phyloP scores from a whole-genome alignment of 2,888 invertebrate species.

The Caprella mutica region DNA sequence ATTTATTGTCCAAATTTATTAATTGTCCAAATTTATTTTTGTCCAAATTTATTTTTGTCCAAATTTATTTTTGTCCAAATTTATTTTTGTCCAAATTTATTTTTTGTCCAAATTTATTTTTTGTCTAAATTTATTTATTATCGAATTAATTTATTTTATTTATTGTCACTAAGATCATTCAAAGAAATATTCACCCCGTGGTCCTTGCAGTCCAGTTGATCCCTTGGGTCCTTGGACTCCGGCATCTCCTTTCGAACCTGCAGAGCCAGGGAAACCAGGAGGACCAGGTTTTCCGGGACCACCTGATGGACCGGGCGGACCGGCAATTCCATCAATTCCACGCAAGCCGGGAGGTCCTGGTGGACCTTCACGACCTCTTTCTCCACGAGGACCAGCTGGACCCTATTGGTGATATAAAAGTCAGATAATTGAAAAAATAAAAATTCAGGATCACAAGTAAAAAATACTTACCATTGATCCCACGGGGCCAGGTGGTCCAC shows the following conservation, averaged over 20 bases:
- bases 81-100: no score
- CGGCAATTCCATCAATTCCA: conserved; percentile 65
- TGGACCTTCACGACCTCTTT: conserved; percentile 71
- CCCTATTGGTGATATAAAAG: conserved; percentile 48
- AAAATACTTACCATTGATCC: conserved; percentile 53
- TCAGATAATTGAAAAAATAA: not conserved
- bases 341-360: conserved; percentile 61
- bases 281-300: conserved; percentile 68
- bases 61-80: not conserved
- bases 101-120: no score
- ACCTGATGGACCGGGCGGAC: conserved; percentile 65
- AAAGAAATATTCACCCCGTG: conserved; percentile 56
- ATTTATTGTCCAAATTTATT: not conserved
- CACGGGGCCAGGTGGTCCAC: conserved; percentile 49
- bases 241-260: conserved; percentile 69
- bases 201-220: conserved; percentile 67
- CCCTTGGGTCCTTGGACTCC: conserved; percentile 65
- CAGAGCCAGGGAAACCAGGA: conserved; percentile 71
- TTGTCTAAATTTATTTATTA: no score
- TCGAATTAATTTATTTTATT: no score
- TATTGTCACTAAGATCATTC: no score
- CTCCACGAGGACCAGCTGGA: conserved; percentile 65
- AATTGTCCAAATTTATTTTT: not conserved
- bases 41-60: not conserved
- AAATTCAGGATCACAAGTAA: conserved; percentile 6